Conservation (phyloP, 2,888 invertebrate species). For the Drosophila neonasuta region DNA sequence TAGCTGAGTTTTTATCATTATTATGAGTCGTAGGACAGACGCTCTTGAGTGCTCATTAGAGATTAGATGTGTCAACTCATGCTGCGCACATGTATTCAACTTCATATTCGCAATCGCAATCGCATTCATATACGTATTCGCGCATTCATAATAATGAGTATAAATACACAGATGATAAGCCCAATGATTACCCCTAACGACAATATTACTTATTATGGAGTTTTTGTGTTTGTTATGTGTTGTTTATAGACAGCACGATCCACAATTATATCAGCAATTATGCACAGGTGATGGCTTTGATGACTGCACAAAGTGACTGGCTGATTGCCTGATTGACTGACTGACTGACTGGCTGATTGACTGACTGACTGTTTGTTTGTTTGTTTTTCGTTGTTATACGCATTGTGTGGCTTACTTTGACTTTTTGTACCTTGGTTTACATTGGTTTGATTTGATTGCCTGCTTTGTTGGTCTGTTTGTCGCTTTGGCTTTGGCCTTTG, state of each 20-base stretch:
- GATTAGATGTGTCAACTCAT: constrained; percentile 35
- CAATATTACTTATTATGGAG: constrained; percentile 50
- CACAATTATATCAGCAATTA: constrained; percentile 54
- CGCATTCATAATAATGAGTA: constrained; percentile 20
- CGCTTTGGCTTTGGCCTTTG: constrained; percentile 65
- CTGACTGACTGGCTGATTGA: neutral
- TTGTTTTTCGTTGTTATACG: constrained; percentile 5
- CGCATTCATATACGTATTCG: neutral
- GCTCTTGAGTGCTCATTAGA: constrained; percentile 27
- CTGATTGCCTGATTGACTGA: constrained; percentile 13
- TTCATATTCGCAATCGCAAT: neutral
- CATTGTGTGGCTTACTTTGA: constrained; percentile 30
- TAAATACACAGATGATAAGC: constrained; percentile 37
- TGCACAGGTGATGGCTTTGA: constrained; percentile 55
- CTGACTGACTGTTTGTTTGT: constrained; percentile 13
- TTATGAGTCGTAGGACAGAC: constrained; percentile 1
- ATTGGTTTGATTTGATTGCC: constrained; percentile 40
- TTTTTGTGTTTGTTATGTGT: constrained; percentile 8
- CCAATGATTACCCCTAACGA: constrained; percentile 56
- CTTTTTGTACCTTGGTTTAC: constrained; percentile 38
- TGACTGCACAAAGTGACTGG: constrained; percentile 34
- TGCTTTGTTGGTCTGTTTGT: constrained; percentile 40
- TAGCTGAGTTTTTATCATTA: constrained; percentile 3
- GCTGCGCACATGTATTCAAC: constrained; percentile 1
- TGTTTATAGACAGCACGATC: constrained; percentile 20